phyloP scores from a whole-genome alignment of 2,113 vertebrate genomes.

The Falco punctatus region DNA sequence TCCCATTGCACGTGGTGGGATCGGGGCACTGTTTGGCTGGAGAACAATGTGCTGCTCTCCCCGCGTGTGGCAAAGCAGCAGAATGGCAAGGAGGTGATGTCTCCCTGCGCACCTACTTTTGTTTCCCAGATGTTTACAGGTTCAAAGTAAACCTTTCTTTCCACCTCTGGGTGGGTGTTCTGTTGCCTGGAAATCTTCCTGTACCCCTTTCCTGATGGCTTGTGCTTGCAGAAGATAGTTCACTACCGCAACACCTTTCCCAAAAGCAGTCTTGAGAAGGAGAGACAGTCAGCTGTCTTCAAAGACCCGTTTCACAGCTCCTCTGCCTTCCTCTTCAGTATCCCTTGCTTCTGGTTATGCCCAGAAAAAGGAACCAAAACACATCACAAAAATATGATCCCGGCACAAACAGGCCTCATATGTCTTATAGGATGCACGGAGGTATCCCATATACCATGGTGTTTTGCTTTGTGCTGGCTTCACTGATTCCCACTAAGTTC shows the following conservation, averaged over 20 bases:
- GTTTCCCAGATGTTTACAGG: neutral
- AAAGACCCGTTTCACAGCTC: neutral
- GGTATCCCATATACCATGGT: rapidly evolving
- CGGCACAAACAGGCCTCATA: neutral
- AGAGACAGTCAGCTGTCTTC: neutral
- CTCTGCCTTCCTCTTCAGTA: neutral
- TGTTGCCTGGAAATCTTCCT: neutral
- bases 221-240: neutral
- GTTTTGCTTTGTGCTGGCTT: neutral
- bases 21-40: slow-evolving; percentile 31
- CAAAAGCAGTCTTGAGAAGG: neutral
- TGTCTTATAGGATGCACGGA: neutral
- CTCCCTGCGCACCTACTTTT: neutral
- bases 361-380: neutral
- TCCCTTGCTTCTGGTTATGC: neutral
- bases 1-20: neutral
- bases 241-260: neutral
- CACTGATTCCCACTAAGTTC: neutral
- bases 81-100: neutral
- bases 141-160: neutral
- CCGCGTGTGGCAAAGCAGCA: neutral
- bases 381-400: neutral
- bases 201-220: neutral
- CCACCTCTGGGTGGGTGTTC: neutral
- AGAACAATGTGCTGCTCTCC: slow-evolving; percentile 40